Evolutionary conservation across 1,140 invertebrate genomes (phyloP), one percentile per base, ranked within the genome.

Genomic region (Palaemon carinicauda): DNA sequence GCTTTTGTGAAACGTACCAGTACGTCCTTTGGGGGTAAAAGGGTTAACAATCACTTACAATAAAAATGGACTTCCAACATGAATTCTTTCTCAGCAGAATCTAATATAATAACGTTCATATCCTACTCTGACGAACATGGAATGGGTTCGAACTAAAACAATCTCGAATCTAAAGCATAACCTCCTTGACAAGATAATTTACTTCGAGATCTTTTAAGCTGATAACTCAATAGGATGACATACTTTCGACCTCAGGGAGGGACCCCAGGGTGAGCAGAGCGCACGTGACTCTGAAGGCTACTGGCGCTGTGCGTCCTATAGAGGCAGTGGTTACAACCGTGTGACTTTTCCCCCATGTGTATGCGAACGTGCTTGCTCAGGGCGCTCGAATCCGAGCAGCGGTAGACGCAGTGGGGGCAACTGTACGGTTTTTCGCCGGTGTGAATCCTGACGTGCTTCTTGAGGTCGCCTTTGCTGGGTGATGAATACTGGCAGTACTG

Each of bases 401-500:
- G 83, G 33, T 86, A 86, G 50, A 27, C 73, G 14, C 83, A 86
- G 60, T 86, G 83, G 19, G 83, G 83, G 31, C 83, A 86, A 14
- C 50, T 78, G 31, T 86, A 86, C 17, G 83, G 83, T 65, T 86
- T 86, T 65, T 86, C 83, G 21, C 83, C 83, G n/a, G 83, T 86
- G 21, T 86, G 83, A 31, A 86, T 86, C 83, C 83, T 79, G 54
- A 74, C 41, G 21, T 86, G 83, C 27, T 86, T 86, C 69, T 86
- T 86, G 3, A 86, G 65, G 50, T 86, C 83, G 15, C 83, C 83
- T 51, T 65, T 56, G 54, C 83, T 86, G 50, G 77, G 69, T 2
- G 83, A 86, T 10, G 83, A 86, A 29, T 86, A 86, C 56, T 53
- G 78, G 52, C 83, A 86, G 27, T 80, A 86, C 83, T 80, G 83